Base-by-base conservation (phyloP, 2,888 invertebrate genomes). In the Miltochrista miniata region DNA sequence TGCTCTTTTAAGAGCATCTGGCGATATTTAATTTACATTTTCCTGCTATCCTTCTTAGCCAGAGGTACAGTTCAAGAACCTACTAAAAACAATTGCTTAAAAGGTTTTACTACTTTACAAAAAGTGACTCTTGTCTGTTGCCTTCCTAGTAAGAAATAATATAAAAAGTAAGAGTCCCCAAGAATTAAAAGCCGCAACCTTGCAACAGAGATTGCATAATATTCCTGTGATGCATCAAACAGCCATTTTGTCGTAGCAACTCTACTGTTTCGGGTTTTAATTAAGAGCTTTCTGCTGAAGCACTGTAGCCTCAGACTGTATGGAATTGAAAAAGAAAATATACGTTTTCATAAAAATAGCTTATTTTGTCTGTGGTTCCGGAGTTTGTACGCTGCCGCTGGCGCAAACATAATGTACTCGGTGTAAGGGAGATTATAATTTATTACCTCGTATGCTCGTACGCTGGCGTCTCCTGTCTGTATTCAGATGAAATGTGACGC, bases 271-370 rank as follows among this genome's bases (percentile, higher is more conserved):
- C 65, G 65, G 60, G 64, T 70, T 77, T 81, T 81, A 80, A 81
- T 80, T 81, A 80, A 76, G 73, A 72, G 54, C 64, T 64, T 70
- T 72, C 79, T 69, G 76, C 76, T 79, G 76, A 77, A 79, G 76
- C 74, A 70, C 72, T 63, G 70, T 54, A 43, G 52, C 64, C 64
- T 55, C 64, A 64, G 65, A 71, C 68, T 69, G 64, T 72, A 65
- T 56, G 59, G 61, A 67, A 70, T 64, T 69, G 58, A 58, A 70
- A 66, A 59, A 56, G 62, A 24, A 55, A 58, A 51, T n/a, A n/a
- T 61, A 60, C 13, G n/a, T 51, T 43, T 54, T 56, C 54, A 52
- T 54, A 54, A 61, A n/a, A 46, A 24, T 24, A 64, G 68, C 64
- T 64, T 68, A 68, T 70, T 47, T 72, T 68, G 52, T 56, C 62